phyloP scores from a whole-genome alignment of 2,888 invertebrate species.

The Lasioglossum pauxillum region DNA sequence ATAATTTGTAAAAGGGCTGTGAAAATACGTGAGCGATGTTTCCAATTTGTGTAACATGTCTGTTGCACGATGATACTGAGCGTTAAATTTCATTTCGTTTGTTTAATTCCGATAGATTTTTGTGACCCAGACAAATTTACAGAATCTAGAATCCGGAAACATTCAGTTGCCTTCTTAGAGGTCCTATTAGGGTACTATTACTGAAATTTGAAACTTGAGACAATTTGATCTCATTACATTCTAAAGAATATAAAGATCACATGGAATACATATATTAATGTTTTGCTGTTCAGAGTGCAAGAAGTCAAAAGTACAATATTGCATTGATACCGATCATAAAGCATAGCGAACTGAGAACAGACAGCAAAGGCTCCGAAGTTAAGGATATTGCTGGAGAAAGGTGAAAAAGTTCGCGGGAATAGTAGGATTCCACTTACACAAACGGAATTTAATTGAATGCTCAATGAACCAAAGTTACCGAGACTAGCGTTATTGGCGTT shows the following conservation, averaged over 20 bases:
- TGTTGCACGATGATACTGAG: not conserved
- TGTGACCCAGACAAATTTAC: not conserved
- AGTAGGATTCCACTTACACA: not conserved
- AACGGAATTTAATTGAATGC: not conserved
- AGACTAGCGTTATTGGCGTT: not conserved
- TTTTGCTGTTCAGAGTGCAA: too few relatives aligned
- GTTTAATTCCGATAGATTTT: not conserved
- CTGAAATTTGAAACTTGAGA: too few relatives aligned
- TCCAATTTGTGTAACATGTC: not conserved
- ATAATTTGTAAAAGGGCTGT: not conserved
- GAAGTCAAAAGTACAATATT: too few relatives aligned
- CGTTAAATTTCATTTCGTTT: not conserved
- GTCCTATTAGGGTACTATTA: too few relatives aligned
- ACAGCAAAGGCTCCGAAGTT: not conserved
- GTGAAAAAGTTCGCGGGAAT: not conserved
- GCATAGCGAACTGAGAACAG: not conserved
- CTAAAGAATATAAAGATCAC: too few relatives aligned
- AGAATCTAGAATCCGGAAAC: not conserved
- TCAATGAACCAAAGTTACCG: not conserved
- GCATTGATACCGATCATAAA: not conserved
- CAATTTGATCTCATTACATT: too few relatives aligned
- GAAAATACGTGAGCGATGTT: not conserved
- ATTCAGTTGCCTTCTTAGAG: too few relatives aligned
- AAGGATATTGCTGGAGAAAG: not conserved
- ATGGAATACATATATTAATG: too few relatives aligned